These are phyloP conservation scores for Coreius guichenoti DNA, from an alignment of 2,797 vertebrate genomes.

Conservation along the genomic window DNA sequence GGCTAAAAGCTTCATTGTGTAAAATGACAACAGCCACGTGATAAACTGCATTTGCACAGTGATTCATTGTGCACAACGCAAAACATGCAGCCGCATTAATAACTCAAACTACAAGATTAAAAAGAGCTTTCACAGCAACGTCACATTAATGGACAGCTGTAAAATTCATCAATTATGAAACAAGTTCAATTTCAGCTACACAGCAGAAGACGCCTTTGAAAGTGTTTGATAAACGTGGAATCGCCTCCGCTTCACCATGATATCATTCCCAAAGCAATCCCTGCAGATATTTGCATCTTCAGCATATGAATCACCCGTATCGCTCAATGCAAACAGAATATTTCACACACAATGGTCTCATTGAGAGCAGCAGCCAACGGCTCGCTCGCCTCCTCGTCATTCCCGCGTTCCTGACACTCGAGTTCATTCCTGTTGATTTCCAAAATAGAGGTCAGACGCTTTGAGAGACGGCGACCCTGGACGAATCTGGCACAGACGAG, in stretches of 20 bases:
- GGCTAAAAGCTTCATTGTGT: not conserved
- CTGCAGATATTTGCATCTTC: slow-evolving; percentile 13
- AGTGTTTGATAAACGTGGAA: not conserved
- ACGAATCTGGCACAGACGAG: slow-evolving; percentile 25
- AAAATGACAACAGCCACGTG: not conserved
- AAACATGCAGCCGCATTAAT: not conserved
- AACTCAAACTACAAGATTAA: not conserved
- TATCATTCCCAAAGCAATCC: slow-evolving; percentile 14
- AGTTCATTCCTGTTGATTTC: slow-evolving; percentile 39
- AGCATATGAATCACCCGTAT: slow-evolving; percentile 34
- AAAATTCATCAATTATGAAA: not conserved
- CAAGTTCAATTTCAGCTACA: too few species aligned
- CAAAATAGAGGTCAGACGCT: slow-evolving; percentile 5
- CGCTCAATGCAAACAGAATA: slow-evolving; percentile 29
- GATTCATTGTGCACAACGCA: not conserved
- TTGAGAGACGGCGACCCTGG: slow-evolving; percentile 27
- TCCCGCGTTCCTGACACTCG: slow-evolving; percentile 28
- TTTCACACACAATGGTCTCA: slow-evolving; percentile 32
- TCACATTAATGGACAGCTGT: not conserved
- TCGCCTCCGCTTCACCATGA: not conserved
- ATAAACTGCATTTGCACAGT: not conserved
- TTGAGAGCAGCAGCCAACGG: not conserved
- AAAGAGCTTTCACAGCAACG: not conserved
- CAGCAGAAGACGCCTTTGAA: not conserved
- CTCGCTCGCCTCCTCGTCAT: slow-evolving; percentile 4